These are phyloP conservation scores for Ispidina lecontei DNA, from an alignment of 2,797 vertebrate genomes.

Conservation along the genomic window DNA sequence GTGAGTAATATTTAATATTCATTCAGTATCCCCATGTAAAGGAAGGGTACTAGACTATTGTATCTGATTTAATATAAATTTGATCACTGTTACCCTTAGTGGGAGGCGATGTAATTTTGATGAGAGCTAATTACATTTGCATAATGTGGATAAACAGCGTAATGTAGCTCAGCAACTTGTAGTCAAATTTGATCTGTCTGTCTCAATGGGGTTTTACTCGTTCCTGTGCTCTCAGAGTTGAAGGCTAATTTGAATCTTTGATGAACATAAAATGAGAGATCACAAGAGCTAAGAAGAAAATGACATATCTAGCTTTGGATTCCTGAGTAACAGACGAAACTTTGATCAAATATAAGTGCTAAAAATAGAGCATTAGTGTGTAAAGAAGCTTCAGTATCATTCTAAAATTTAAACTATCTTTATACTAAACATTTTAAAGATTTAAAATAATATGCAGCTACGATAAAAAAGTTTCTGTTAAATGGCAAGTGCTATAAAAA, in stretches of 20 bases:
- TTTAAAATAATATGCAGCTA: not conserved
- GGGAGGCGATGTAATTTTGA: constrained; percentile 80
- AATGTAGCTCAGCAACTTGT: constrained; percentile 82
- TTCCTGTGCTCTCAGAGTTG: constrained; percentile 65
- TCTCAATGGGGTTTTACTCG: constrained; percentile 78
- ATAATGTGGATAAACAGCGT: constrained; percentile 88
- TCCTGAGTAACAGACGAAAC: constrained; percentile 7
- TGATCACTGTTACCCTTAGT: constrained; percentile 78
- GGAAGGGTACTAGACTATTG: constrained; percentile 75
- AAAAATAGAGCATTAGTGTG: not conserved
- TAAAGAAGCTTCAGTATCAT: not conserved
- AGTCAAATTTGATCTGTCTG: constrained; percentile 82
- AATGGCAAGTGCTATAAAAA: not conserved
- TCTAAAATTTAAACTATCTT: not conserved
- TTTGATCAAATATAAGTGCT: constrained; percentile 8
- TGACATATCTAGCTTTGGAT: not conserved
- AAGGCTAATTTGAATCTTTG: constrained; percentile 70
- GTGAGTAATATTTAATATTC: constrained; percentile 69
- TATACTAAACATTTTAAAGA: too few species aligned
- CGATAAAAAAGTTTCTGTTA: not conserved
- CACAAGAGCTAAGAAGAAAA: constrained; percentile 42
- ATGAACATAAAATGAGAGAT: constrained; percentile 56
- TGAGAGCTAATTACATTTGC: constrained; percentile 87
- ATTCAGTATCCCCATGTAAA: constrained; percentile 63
- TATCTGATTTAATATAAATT: constrained; percentile 79